phyloP scores from a whole-genome alignment of 2,888 invertebrate genomes.

The Adineta ricciae region DNA sequence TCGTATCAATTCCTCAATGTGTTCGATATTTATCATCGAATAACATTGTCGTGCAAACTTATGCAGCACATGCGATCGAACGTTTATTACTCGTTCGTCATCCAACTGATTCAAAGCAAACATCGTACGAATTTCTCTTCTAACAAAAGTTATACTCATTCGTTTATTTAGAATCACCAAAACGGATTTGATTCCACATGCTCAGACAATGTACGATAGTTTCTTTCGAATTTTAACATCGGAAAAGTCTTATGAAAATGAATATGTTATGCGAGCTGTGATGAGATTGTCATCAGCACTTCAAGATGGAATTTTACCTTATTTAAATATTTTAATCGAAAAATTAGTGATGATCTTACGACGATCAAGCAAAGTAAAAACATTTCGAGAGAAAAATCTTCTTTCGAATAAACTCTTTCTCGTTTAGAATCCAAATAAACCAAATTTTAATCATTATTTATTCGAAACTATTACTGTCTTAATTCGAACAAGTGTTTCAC shows the following conservation, averaged over 20 bases:
- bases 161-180: conserved; percentile 39
- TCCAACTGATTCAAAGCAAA: background rate
- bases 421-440: conserved; percentile 73
- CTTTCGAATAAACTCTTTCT: too few relatives aligned
- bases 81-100: conserved; percentile 50
- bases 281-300: conserved; percentile 74
- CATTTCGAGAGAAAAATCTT: too few relatives aligned
- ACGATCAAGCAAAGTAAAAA: conserved; percentile 60
- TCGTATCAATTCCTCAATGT: conserved; percentile 66
- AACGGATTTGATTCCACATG: conserved; percentile 39
- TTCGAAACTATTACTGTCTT: conserved; percentile 81
- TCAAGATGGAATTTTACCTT: conserved; percentile 69
- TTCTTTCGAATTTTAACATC: conserved; percentile 65
- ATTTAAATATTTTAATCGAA: conserved; percentile 67
- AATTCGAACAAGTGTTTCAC: conserved; percentile 62
- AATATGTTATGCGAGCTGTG: conserved; percentile 95
- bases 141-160: too few relatives aligned
- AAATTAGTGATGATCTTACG: conserved; percentile 72
- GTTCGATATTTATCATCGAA: conserved; percentile 66
- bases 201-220: conserved; percentile 60
- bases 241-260: conserved; percentile 75
- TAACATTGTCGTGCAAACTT: conserved; percentile 80
- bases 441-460: conserved; percentile 93
- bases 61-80: conserved; percentile 82
- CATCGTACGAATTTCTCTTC: background rate